Conservation (phyloP, 2,888 invertebrate species). For the Phorcus lineatus region DNA sequence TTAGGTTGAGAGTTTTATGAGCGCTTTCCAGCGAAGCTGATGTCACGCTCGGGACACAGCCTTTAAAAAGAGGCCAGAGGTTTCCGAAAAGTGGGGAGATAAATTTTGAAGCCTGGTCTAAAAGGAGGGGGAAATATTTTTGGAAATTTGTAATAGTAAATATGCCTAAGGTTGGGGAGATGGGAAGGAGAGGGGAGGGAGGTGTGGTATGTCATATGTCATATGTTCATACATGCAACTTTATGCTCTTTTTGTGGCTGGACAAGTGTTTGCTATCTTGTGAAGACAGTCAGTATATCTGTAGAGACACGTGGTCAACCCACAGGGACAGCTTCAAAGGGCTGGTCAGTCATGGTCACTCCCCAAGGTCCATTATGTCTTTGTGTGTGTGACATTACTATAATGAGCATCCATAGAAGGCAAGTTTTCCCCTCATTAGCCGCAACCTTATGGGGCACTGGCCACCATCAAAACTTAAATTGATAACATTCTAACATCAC, state of each 20-base stretch:
- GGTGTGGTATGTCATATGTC: too few species aligned
- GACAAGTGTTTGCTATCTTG: conserved; percentile 2
- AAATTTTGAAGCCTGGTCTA: too few species aligned
- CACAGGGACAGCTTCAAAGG: neutral
- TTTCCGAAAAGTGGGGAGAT: too few species aligned
- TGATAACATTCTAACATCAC: conserved; percentile 6
- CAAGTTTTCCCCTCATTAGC: conserved; percentile 3
- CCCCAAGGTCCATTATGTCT: neutral
- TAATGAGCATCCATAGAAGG: neutral
- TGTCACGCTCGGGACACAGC: too few species aligned
- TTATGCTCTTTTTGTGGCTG: conserved; percentile 13
- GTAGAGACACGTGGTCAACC: neutral
- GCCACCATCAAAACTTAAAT: neutral
- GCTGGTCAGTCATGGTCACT: neutral
- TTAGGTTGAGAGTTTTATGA: too few species aligned
- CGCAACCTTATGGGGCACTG: neutral
- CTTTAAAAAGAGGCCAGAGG: too few species aligned
- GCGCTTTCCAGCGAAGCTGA: too few species aligned
- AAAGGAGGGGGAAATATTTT: too few species aligned
- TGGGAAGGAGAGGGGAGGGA: too few species aligned
- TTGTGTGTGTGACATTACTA: conserved; percentile 4
- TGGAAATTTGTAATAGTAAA: too few species aligned
- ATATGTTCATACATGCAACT: neutral
- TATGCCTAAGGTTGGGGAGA: too few species aligned
- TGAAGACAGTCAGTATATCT: neutral